Evolutionary conservation across 2,113 vertebrate genomes (phyloP).

Genomic region (Megaptera novaeangliae): DNA sequence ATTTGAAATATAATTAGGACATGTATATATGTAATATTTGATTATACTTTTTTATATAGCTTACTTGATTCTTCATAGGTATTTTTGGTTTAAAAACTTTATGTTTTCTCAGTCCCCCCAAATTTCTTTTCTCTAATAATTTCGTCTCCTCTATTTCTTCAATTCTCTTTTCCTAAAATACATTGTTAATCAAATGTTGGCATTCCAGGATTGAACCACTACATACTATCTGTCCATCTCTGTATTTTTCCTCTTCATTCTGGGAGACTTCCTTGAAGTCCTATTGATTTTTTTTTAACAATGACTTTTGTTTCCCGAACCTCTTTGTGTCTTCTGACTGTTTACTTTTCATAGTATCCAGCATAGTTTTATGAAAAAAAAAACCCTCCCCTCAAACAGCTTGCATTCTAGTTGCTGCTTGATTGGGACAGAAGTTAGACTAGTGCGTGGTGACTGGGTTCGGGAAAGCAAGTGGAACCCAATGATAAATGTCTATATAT

Average conservation of each 20-base stretch:
- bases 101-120: not conserved
- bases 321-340: not conserved
- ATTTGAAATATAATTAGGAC: not conserved
- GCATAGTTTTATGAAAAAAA: not conserved
- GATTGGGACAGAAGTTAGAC: not conserved
- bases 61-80: not conserved
- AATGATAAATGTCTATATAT: not conserved
- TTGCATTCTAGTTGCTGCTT: not conserved
- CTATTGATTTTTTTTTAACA: not conserved
- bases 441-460: not conserved
- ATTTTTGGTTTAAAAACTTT: not conserved
- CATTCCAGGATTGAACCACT: not conserved
- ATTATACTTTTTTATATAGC: not conserved
- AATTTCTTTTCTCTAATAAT: not conserved
- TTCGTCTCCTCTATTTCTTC: not conserved
- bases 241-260: not conserved
- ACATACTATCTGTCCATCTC: not conserved
- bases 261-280: not conserved
- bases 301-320: not conserved
- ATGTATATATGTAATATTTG: not conserved
- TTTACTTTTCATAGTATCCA: not conserved
- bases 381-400: not conserved
- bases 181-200: not conserved
- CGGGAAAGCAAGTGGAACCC: not conserved
- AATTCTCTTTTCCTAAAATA: not conserved